Percentiles rank a stretch among this genome's conserved stretches.
phyloP scores from a whole-genome alignment of 23 tunicate genomes.

The Phallusia fumigata region DNA sequence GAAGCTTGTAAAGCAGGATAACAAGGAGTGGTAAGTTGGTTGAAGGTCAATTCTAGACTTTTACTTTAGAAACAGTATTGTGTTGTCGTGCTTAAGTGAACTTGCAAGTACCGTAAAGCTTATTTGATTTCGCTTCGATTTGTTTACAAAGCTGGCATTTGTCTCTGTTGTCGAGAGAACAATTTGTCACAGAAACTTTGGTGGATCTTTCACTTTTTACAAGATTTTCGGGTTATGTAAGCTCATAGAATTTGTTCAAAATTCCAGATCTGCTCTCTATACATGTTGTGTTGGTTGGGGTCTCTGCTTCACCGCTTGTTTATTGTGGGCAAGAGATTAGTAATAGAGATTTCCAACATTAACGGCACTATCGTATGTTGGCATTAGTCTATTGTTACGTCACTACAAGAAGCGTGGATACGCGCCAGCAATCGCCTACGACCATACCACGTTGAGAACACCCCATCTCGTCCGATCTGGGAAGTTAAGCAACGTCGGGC shows the following conservation, averaged over 20 bases:
- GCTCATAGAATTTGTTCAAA: too few relatives aligned
- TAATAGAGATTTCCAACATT: background rate
- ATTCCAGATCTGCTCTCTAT: too few relatives aligned
- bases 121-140: too few relatives aligned
- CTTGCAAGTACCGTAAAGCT: background rate
- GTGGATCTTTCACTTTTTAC: too few relatives aligned
- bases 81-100: background rate
- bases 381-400: background rate
- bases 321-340: background rate
- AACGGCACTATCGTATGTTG: background rate
- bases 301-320: too few relatives aligned
- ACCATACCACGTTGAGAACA: slow-evolving; percentile 15
- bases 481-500: slow-evolving; percentile 16
- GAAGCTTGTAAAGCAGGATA: slow-evolving; percentile 36
- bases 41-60: background rate
- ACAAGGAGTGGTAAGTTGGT: slow-evolving; percentile 62
- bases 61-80: background rate
- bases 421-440: slow-evolving; percentile 5
- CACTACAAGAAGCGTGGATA: background rate
- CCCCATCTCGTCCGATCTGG: slow-evolving; percentile 17
- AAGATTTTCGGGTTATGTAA: too few relatives aligned
- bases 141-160: too few relatives aligned
- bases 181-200: too few relatives aligned
- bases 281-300: too few relatives aligned
- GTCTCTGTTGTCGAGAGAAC: too few relatives aligned